Conservation (phyloP, 92 coral and sea anemone genomes). For the Pocillopora grandis region DNA sequence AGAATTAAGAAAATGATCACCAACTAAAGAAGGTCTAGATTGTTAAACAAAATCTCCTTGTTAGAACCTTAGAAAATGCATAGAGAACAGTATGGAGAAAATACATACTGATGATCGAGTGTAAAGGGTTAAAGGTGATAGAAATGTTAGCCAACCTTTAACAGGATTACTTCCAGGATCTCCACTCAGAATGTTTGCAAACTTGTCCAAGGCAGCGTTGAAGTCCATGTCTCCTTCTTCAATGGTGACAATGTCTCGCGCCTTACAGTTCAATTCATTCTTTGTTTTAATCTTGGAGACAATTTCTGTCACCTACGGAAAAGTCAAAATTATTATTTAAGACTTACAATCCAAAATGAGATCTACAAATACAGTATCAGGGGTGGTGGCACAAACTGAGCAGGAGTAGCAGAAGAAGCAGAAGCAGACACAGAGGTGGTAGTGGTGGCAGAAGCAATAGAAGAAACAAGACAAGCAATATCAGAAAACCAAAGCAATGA, state of each 20-base stretch:
- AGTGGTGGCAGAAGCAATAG: no score
- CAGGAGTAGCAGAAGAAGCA: no score
- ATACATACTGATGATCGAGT: not conserved
- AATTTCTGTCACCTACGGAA: conserved; percentile 84
- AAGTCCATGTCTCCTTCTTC: conserved; percentile 83
- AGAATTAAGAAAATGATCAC: no score
- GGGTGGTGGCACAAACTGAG: no score
- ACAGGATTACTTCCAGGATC: conserved; percentile 66
- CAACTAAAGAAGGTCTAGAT: no score
- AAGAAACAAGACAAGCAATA: no score
- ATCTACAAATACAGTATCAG: no score
- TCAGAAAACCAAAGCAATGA: no score
- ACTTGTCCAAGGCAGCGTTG: conserved; percentile 66
- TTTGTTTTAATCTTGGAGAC: conserved; percentile 89
- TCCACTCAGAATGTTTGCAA: conserved; percentile 78
- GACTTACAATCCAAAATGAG: not conserved
- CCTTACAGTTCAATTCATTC: conserved; percentile 92
- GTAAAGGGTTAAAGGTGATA: not conserved
- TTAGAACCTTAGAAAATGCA: no score
- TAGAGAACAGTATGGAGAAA: no score
- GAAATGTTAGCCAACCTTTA: conserved; percentile 57
- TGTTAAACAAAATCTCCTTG: no score
- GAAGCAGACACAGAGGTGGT: no score
- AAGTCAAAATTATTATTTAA: not conserved
- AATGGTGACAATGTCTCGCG: conserved; percentile 85